Evolutionary conservation across 2,888 invertebrate species (phyloP).

Genomic region (Epinotia demarniana): DNA sequence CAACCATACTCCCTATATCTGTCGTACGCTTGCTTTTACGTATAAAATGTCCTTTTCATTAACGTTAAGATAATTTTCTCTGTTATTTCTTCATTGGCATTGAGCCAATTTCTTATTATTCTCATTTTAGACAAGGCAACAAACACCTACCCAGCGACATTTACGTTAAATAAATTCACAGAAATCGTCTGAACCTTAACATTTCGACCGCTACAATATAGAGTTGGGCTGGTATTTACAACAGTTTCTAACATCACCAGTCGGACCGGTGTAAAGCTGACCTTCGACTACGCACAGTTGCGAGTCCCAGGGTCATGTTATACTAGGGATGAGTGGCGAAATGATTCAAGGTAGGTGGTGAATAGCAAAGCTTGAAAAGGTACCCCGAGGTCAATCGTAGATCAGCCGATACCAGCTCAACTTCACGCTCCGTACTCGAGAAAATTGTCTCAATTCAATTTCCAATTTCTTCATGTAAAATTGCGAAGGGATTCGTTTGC

Average conservation of each 20-base stretch:
- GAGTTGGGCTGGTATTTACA: not conserved
- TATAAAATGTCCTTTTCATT: not conserved
- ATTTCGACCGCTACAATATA: conserved; percentile 9
- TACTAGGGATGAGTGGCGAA: not conserved
- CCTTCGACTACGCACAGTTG: not conserved
- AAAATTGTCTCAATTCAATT: conserved; percentile 19
- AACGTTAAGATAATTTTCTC: not conserved
- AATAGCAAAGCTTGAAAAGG: conserved; percentile 16
- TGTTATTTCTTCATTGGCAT: conserved; percentile 6
- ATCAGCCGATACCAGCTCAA: conserved; percentile 16
- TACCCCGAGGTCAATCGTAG: conserved; percentile 28
- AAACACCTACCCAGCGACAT: not conserved
- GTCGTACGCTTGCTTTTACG: not conserved
- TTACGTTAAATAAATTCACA: conserved; percentile 10
- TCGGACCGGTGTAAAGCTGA: not conserved
- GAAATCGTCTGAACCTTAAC: conserved; percentile 31
- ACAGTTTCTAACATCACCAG: not conserved
- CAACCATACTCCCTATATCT: too few relatives aligned
- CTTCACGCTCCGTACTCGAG: conserved; percentile 21
- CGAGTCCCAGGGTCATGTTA: not conserved
- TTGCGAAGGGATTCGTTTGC: not conserved
- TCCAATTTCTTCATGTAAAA: not conserved
- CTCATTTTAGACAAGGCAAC: not conserved
- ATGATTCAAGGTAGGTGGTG: not conserved
- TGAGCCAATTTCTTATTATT: conserved; percentile 10